Evolutionary conservation across 2,888 invertebrate species (phyloP), one percentile per base, ranked within the genome.

Genomic region (Strigamia transsilvanica): DNA sequence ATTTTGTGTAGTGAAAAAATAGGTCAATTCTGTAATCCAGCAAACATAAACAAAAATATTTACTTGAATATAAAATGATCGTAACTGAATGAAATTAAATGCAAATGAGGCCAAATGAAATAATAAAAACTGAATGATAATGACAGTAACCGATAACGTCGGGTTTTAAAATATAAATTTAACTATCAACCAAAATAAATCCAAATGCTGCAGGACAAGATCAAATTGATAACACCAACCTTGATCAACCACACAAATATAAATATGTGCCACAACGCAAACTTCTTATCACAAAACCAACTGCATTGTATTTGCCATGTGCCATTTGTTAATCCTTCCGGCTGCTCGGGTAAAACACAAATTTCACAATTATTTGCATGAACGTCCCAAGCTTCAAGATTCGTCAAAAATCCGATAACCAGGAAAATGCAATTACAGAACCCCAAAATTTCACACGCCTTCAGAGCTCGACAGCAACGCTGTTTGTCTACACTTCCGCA

Each of bases 281-380:
- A 66, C 12, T 66, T 66, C 13, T 66, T 66, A 27, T 23, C 66
- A 27, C 66, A 66, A 27, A 66, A 66, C 66, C 66, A 66, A 15
- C 27, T 27, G 15, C 66, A 66, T 23, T 23, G 23, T 27, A 27
- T 66, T 61, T 21, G 21, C 61, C 18, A 6, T 5, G 61, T 9
- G 7, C 21, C 61, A 15, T 46, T 46, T 51, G 51, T 18, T n/a
- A 51, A 3, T 7, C 1, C 51, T 51, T 51, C 51, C 15, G 2
- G n/a, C 18, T 51, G 51, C 66, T 7, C 9, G 27, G 66, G 27
- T 27, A 10, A 27, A 23, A 27, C 12, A 66, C 66, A 66, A 27
- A 27, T 27, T 27, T 27, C 66, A 27, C 66, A 66, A 23, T 66
- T 27, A 66, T 27, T 27, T 2, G 27, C 27, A 66, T 66, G 23